Evolutionary conservation across 2,888 invertebrate genomes (phyloP).

Genomic region (Pilophorus perplexus): DNA sequence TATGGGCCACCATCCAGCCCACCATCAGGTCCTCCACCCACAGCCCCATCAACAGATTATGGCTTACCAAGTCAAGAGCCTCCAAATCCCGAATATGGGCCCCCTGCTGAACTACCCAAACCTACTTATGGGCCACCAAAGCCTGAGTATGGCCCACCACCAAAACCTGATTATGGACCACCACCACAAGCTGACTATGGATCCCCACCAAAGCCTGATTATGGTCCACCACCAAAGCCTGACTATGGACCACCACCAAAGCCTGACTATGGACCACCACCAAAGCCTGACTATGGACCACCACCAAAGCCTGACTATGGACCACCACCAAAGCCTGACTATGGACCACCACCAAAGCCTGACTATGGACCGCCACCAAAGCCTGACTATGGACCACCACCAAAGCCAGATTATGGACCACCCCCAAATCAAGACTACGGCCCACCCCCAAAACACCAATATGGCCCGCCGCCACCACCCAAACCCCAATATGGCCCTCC

Average conservation of each 20-base stretch:
- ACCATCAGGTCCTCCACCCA: too few species aligned
- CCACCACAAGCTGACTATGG: slow-evolving; percentile 49
- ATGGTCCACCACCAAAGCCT: slow-evolving; percentile 46
- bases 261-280: slow-evolving; percentile 50
- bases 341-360: slow-evolving; percentile 47
- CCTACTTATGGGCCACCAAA: slow-evolving; percentile 49
- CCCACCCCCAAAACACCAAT: slow-evolving; percentile 47
- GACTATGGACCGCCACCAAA: slow-evolving; percentile 49
- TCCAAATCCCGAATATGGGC: slow-evolving; percentile 44
- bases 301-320: slow-evolving; percentile 48
- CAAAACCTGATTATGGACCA: slow-evolving; percentile 48
- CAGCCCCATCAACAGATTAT: background rate
- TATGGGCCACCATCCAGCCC: slow-evolving; percentile 38
- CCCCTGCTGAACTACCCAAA: slow-evolving; percentile 47
- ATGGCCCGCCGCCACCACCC: slow-evolving; percentile 49
- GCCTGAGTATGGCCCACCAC: slow-evolving; percentile 38
- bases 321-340: slow-evolving; percentile 44
- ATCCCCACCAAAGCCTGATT: slow-evolving; percentile 44
- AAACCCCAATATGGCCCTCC: slow-evolving; percentile 47
- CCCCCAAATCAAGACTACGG: slow-evolving; percentile 9
- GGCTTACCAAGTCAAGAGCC: slow-evolving; percentile 17
- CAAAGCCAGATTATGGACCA: slow-evolving; percentile 44
- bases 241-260: slow-evolving; percentile 51
- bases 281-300: slow-evolving; percentile 48
- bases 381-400: slow-evolving; percentile 48